phyloP scores from a whole-genome alignment of 1,140 invertebrate species.

The Drosophila ohnishii region DNA sequence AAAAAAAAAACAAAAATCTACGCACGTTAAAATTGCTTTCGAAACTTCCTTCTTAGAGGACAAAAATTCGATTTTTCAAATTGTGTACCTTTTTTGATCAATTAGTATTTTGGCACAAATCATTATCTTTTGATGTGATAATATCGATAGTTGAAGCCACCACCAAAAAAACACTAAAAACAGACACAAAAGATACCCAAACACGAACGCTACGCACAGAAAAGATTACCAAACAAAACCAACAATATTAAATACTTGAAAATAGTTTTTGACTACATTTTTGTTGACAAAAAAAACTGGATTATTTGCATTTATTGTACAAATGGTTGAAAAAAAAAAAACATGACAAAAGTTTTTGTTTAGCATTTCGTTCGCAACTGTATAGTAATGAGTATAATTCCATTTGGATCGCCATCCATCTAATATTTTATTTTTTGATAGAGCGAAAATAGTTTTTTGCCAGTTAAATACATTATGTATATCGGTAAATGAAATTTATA shows the following conservation, averaged over 20 bases:
- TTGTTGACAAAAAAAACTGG: conserved; percentile 27
- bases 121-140: conserved; percentile 59
- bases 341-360: conserved; percentile 38
- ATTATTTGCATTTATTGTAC: conserved; percentile 61
- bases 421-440: conserved; percentile 40
- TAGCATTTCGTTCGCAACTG: conserved; percentile 51
- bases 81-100: conserved; percentile 42
- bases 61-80: conserved; percentile 18
- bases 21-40: conserved; percentile 30
- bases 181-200: conserved; percentile 7
- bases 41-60: conserved; percentile 32
- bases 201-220: conserved; percentile 24
- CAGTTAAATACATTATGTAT: conserved; percentile 7
- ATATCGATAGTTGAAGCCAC: conserved; percentile 39
- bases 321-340: conserved; percentile 48
- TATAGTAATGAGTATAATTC: conserved; percentile 48
- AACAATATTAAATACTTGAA: conserved; percentile 17
- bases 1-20: conserved; percentile 10
- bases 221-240: conserved; percentile 8
- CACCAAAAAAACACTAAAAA: conserved; percentile 22
- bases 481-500: conserved; percentile 18
- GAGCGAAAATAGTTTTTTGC: conserved; percentile 45
- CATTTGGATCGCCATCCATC: conserved; percentile 49
- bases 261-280: conserved; percentile 35
- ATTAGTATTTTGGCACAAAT: conserved; percentile 43